Evolutionary conservation across 2,797 vertebrate genomes (phyloP), one percentile per base, ranked within the genome.

Genomic region (Furcifer pardalis): DNA sequence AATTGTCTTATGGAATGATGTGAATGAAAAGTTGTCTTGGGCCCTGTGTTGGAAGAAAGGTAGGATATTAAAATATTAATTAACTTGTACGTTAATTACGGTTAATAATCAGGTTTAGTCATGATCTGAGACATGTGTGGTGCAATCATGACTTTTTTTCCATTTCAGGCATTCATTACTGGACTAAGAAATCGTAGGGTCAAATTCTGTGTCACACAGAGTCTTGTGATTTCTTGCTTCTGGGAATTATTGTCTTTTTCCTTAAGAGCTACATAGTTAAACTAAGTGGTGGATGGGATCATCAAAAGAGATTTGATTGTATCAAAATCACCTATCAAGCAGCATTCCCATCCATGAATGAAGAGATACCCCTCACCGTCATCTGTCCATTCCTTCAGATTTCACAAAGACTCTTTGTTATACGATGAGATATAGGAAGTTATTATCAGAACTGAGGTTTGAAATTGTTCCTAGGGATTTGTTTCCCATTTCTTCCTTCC

Each of bases 401-500:
- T 27, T 17, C 27, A 30, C 6, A 30, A 30, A 73, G 23, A 44
- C 72, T 74, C 13, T n/a, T 37, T 44, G 35, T 69, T 42, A 27
- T 30, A 42, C 30, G 40, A 74, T 82, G 77, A 65, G 88, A 87
- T 89, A 87, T 89, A 89, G 59, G 71, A 85, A 86, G 52, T 74
- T 68, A 52, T 65, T 62, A 65, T 84, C 84, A 88, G 71, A 40
- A 21, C 78, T 30, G 40, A 84, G 77, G 37, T 77, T 75, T 42
- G 68, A 81, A 73, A 65, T 66, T 49, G 84, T n/a, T n/a, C 21
- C 35, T 65, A 87, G 27, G 35, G 12, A 79, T 7, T 52, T 77
- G 21, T 56, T 90, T 62, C 30, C 56, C 77, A 0, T 87, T 90
- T 91, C 87, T 83, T 79, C 59, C 88, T 90, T 82, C 83, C 19